Evolutionary conservation across 92 coral and sea anemone species (phyloP).

Genomic region (Zoanthus sansibaricus): DNA sequence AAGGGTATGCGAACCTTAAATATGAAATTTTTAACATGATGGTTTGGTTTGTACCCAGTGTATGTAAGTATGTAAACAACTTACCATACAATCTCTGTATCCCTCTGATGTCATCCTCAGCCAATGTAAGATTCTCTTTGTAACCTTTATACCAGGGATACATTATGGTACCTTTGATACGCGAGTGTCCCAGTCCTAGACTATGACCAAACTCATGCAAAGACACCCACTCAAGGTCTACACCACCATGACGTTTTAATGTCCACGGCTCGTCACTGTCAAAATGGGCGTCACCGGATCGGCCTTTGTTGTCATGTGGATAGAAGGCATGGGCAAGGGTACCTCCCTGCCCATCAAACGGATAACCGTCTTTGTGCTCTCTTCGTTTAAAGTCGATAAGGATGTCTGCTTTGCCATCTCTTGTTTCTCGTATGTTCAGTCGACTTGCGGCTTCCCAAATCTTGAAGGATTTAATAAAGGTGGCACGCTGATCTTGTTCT

Average conservation of each 20-base stretch:
- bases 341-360: constrained; percentile 55
- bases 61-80: neutral
- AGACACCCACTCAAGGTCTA: constrained; percentile 88
- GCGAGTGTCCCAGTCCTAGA: constrained; percentile 93
- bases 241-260: constrained; percentile 54
- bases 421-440: constrained; percentile 38
- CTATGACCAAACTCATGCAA: constrained; percentile 97
- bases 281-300: constrained; percentile 92
- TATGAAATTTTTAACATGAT: too few species aligned
- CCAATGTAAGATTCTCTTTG: constrained; percentile 64
- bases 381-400: constrained; percentile 39
- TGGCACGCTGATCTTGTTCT: constrained; percentile 20
- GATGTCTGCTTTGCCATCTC: constrained; percentile 44
- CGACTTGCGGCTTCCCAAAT: constrained; percentile 54
- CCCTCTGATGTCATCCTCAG: constrained; percentile 85
- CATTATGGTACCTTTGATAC: constrained; percentile 76
- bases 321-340: constrained; percentile 60
- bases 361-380: constrained; percentile 54
- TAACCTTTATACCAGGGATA: constrained; percentile 88
- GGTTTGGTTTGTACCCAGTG: too few species aligned
- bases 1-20: too few species aligned
- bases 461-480: constrained; percentile 53
- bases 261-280: constrained; percentile 88
- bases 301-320: constrained; percentile 51
- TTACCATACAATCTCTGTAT: constrained; percentile 87